phyloP scores from a whole-genome alignment of 1,140 invertebrate genomes.

The Oppia nitens region DNA sequence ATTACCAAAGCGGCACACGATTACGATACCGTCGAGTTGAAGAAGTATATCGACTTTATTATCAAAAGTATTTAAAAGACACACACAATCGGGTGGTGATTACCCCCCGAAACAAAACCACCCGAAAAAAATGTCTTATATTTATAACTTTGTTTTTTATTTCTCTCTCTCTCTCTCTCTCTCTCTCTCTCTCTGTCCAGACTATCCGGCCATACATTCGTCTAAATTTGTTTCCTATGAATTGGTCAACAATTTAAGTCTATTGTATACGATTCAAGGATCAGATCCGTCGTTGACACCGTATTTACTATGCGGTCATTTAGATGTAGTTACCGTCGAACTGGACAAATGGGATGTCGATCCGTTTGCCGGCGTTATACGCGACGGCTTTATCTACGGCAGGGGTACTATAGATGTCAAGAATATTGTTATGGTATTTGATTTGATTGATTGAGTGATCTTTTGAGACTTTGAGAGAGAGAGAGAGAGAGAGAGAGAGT shows the following conservation, averaged over 20 bases:
- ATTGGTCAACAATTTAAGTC: conserved; percentile 34
- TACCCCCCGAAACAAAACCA: neutral
- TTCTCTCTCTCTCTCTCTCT: too few relatives aligned
- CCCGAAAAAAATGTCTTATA: too few relatives aligned
- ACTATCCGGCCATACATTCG: conserved; percentile 7
- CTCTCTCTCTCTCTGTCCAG: neutral
- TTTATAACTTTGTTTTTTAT: too few relatives aligned
- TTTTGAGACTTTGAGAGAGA: too few relatives aligned
- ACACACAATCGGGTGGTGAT: neutral
- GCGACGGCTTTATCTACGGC: conserved; percentile 37
- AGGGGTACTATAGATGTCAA: conserved; percentile 40
- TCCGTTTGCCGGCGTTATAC: conserved; percentile 35
- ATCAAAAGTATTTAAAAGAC: conserved; percentile 1
- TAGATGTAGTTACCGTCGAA: conserved; percentile 41
- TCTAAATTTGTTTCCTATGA: conserved; percentile 20
- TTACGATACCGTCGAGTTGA: conserved; percentile 17
- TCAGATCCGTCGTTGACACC: conserved; percentile 30
- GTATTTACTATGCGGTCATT: conserved; percentile 36
- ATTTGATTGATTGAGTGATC: neutral
- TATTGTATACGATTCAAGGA: conserved; percentile 34
- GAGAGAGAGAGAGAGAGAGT: too few relatives aligned
- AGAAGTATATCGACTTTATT: conserved; percentile 10
- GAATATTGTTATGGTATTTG: conserved; percentile 34
- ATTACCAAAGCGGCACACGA: conserved; percentile 17
- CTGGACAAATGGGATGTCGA: conserved; percentile 32